phyloP scores from a whole-genome alignment of 2,113 vertebrate species.

The Bothrops jararaca region DNA sequence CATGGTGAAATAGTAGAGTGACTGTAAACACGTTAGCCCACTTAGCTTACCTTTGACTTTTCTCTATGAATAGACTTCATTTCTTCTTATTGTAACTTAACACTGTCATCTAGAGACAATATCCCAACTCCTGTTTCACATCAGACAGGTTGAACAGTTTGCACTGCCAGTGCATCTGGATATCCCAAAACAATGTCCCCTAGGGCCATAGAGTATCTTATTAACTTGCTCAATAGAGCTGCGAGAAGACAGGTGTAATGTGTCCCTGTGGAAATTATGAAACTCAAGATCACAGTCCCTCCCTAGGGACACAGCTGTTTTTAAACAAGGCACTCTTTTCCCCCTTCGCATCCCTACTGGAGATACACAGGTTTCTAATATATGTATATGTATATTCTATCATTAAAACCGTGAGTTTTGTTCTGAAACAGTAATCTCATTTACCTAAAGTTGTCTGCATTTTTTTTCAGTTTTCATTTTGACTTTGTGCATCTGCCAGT shows the following conservation, averaged over 20 bases:
- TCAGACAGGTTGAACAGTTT: constrained; percentile 33
- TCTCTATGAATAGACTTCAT: constrained; percentile 73
- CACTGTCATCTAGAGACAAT: constrained; percentile 74
- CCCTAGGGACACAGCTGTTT: neutral
- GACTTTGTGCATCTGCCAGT: neutral
- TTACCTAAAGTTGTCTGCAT: neutral
- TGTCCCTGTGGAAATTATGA: constrained; percentile 54
- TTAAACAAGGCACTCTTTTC: constrained; percentile 23
- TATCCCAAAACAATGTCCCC: constrained; percentile 51
- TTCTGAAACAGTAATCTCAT: neutral
- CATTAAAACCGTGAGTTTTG: neutral
- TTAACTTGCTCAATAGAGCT: constrained; percentile 48
- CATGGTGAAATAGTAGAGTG: constrained; percentile 57
- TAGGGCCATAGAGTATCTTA: constrained; percentile 53
- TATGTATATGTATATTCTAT: neutral
- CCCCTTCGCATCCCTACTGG: neutral
- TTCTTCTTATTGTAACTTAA: constrained; percentile 77
- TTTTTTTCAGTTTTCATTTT: neutral
- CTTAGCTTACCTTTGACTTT: constrained; percentile 65
- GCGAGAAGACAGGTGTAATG: constrained; percentile 45
- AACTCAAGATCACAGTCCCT: constrained; percentile 31
- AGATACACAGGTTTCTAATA: neutral
- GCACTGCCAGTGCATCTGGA: constrained; percentile 64
- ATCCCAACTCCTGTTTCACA: constrained; percentile 70
- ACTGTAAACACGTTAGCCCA: constrained; percentile 46